Evolutionary conservation across 2,797 vertebrate genomes (phyloP), one percentile per base, ranked within the genome.

Genomic region (Chiroxiphia lanceolata): DNA sequence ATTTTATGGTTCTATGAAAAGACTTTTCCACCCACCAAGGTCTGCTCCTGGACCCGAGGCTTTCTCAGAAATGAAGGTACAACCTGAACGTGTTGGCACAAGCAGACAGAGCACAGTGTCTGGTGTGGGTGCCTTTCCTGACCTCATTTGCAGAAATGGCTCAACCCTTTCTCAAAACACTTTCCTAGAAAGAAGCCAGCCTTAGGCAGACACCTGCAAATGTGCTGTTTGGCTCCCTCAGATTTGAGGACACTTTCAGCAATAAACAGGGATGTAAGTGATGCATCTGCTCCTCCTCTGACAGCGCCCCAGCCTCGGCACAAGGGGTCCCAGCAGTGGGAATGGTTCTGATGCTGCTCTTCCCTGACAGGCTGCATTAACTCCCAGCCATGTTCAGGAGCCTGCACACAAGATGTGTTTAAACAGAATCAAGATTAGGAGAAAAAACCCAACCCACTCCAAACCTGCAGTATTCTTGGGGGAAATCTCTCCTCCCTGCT

Each of bases 131-230:
- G 59, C 19, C 11, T 38, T 47, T 83, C 63, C 78, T 45, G 51
- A 59, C 40, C 59, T 69, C 1, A 0, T 45, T 47, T 31, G 14
- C 67, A 79, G 80, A 34, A 68, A 75, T 1, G 5, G 59, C 34
- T 6, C 8, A 76, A 50, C 33, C 9, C 3, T 4, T 69, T 42
- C 77, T 84, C 69, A 50, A 71, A 78, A 89, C 11, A 11, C 33
- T 50, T 84, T 87, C 87, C 64, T 89, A 70, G 83, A 92, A 67
- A 68, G 72, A 82, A 80, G 19, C 23, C 60, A 76, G 50, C 54
- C 75, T 67, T 15, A 20, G 36, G 74, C 9, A 6, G 25, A 48
- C 53, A 68, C 34, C 38, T 27, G 54, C 57, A 82, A 38, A 57
- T 31, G 9, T 42, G 51, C 78, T 36, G 19, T 74, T 57, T 64